Conservation (phyloP, 2,113 vertebrate genomes). For the Eulemur rufifrons region DNA sequence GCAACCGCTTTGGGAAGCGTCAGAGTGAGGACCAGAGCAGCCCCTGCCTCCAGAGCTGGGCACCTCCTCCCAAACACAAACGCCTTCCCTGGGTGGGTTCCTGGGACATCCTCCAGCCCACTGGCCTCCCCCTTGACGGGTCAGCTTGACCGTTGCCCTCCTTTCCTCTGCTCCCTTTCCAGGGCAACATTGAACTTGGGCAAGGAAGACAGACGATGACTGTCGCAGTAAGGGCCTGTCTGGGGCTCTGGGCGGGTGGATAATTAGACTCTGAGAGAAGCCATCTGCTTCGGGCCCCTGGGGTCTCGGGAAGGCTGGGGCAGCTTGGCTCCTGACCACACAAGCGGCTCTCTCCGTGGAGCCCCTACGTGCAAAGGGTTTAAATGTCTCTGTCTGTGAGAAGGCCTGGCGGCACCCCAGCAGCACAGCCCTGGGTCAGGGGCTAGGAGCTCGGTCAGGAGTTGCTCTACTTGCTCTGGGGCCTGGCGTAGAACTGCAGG, state of each 20-base stretch:
- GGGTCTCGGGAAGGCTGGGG: neutral
- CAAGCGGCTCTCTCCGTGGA: neutral
- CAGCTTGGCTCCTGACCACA: neutral
- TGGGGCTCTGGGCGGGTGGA: slow-evolving; percentile 9
- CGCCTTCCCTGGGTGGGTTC: neutral
- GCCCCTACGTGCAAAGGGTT: slow-evolving; percentile 63
- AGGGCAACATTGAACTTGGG: neutral
- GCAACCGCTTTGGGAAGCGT: neutral
- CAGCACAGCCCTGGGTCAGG: neutral
- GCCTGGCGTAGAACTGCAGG: too few relatives aligned
- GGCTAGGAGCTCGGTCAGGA: accelerated
- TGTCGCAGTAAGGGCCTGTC: neutral
- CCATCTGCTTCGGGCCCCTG: slow-evolving; percentile 78
- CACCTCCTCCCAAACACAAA: neutral
- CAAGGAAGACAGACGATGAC: neutral
- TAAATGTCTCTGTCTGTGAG: neutral
- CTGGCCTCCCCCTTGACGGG: accelerated
- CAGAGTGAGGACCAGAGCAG: neutral
- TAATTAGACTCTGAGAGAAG: slow-evolving; percentile 80
- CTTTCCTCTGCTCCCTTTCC: neutral
- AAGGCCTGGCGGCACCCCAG: neutral
- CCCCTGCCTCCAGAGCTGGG: neutral
- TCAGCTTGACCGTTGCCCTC: neutral
- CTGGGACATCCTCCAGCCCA: neutral
- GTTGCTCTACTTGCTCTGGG: neutral